Evolutionary conservation across 1,140 invertebrate genomes (phyloP).

Genomic region (Penaeus indicus): DNA sequence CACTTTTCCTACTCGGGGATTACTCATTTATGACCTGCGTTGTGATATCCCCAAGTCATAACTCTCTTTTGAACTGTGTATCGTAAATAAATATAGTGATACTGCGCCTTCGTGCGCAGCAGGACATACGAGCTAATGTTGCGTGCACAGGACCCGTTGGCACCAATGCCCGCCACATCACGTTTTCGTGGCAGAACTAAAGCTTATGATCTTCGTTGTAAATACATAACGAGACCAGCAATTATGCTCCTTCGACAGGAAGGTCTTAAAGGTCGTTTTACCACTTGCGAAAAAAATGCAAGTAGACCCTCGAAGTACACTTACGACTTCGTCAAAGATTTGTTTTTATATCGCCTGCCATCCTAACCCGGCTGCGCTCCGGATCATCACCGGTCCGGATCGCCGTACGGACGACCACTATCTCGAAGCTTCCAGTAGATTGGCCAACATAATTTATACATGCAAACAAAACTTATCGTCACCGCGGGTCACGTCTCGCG

Average conservation of each 20-base stretch:
- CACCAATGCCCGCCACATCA: background rate
- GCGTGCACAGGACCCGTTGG: constrained; percentile 3
- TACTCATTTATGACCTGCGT: background rate
- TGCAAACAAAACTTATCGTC: no score
- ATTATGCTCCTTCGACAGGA: background rate
- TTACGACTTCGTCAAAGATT: background rate
- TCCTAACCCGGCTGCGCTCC: background rate
- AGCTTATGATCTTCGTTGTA: constrained; percentile 23
- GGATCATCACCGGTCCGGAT: background rate
- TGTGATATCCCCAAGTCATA: no score
- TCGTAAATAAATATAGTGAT: no score
- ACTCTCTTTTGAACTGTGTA: no score
- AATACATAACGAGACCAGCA: background rate
- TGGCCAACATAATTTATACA: no score
- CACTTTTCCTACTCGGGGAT: background rate
- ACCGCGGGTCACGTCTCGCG: no score
- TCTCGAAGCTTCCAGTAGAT: no score
- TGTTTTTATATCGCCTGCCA: background rate
- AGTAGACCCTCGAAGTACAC: constrained; percentile 15
- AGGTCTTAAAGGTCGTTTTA: background rate
- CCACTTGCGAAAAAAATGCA: background rate
- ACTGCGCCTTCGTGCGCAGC: background rate
- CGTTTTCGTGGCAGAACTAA: constrained; percentile 30
- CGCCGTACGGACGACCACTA: no score
- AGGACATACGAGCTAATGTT: background rate